These are phyloP conservation scores for Hypsopygia costalis DNA, from an alignment of 2,888 invertebrate genomes.

Conservation along the genomic window DNA sequence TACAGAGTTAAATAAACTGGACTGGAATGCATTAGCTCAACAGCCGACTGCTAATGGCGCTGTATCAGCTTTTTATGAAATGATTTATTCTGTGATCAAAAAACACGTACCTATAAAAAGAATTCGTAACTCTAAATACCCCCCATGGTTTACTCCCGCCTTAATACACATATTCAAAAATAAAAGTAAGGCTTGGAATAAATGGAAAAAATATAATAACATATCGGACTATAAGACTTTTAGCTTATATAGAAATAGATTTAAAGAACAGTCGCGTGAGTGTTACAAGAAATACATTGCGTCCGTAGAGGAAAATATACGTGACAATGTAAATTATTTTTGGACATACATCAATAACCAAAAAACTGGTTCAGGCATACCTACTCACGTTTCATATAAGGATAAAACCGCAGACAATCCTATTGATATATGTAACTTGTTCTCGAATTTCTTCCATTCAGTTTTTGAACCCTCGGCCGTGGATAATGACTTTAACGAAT, in stretches of 20 bases:
- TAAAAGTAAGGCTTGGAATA: slow-evolving; percentile 11
- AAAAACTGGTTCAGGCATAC: background rate
- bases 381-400: background rate
- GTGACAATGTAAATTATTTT: slow-evolving; percentile 15
- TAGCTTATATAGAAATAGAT: slow-evolving; percentile 8
- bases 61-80: background rate
- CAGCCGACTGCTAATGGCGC: background rate
- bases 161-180: slow-evolving; percentile 6
- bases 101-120: background rate
- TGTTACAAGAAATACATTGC: slow-evolving; percentile 12
- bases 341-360: slow-evolving; percentile 8
- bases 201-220: slow-evolving; percentile 11
- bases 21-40: background rate
- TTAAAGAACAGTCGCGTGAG: slow-evolving; percentile 10
- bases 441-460: background rate
- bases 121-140: background rate
- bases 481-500: background rate
- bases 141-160: slow-evolving; percentile 1
- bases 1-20: background rate
- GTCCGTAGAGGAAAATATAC: slow-evolving; percentile 11
- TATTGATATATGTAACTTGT: background rate
- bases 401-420: background rate
- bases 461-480: background rate
- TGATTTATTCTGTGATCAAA: background rate
- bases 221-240: slow-evolving; percentile 7